Conservation (phyloP, 1,140 invertebrate genomes). For the Laupala kohalensis region DNA sequence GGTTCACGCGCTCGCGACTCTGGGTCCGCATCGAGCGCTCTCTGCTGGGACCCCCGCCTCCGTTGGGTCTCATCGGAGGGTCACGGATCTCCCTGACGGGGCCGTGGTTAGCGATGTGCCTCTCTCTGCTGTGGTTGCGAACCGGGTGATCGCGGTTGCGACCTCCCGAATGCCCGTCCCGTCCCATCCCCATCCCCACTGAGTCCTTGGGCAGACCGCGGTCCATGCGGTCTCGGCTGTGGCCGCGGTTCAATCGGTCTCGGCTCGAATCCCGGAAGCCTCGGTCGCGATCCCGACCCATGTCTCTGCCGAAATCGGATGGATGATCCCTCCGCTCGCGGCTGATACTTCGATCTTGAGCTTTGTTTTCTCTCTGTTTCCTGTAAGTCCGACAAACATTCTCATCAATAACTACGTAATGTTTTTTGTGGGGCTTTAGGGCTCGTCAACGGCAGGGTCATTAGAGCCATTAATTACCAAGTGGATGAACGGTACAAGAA, state of each 20-base stretch:
- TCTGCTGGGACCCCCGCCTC: conserved; percentile 1
- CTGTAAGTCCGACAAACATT: no score
- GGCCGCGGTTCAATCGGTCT: conserved; percentile 21
- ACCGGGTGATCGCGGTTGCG: background rate
- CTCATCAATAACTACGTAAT: no score
- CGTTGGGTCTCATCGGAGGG: background rate
- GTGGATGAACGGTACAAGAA: background rate
- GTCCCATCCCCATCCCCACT: background rate
- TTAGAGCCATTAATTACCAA: background rate
- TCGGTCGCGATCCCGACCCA: background rate
- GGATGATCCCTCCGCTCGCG: conserved; percentile 2
- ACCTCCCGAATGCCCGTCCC: background rate
- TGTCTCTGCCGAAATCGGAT: background rate
- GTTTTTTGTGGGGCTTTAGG: no score
- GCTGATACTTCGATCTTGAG: conserved; percentile 3
- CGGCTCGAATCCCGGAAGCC: background rate
- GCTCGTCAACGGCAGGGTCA: no score
- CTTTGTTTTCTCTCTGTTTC: background rate
- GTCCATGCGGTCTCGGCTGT: conserved; percentile 27
- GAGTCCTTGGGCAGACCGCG: background rate
- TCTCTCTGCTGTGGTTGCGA: background rate
- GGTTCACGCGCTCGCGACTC: conserved; percentile 6
- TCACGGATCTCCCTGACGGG: background rate
- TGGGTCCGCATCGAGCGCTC: background rate
- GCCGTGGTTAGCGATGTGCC: background rate